Evolutionary conservation across 2,797 vertebrate genomes (phyloP).

Genomic region (Pteronotus mesoamericanus): DNA sequence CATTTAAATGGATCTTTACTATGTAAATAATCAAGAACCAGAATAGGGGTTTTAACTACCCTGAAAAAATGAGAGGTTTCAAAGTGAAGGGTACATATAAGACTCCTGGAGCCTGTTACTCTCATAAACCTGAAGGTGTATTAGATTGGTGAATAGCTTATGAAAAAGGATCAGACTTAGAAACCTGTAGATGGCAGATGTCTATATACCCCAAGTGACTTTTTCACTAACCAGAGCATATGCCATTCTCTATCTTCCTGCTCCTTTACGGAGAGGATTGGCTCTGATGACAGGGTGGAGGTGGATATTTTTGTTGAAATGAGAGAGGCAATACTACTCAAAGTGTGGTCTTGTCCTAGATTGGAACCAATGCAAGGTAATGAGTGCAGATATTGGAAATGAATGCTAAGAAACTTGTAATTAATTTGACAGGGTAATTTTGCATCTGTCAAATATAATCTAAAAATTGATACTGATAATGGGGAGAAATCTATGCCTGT

Average conservation of each 20-base stretch:
- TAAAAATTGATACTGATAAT: neutral
- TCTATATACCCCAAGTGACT: neutral
- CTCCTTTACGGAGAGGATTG: neutral
- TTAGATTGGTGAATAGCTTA: neutral
- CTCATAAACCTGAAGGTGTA: neutral
- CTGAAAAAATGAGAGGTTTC: neutral
- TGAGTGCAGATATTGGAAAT: neutral
- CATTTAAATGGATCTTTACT: slow-evolving; percentile 66
- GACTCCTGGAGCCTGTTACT: neutral
- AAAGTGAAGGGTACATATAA: neutral
- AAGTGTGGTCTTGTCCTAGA: neutral
- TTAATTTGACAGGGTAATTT: slow-evolving; percentile 34
- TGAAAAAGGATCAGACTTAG: neutral
- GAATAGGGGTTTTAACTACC: slow-evolving; percentile 41
- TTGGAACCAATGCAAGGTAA: neutral
- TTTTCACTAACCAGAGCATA: neutral
- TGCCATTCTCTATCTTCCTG: neutral
- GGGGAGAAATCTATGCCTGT: neutral
- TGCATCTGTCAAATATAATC: slow-evolving; percentile 41
- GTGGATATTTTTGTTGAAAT: neutral
- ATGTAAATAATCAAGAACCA: slow-evolving; percentile 61
- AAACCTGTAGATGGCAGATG: neutral
- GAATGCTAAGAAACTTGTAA: slow-evolving; percentile 33
- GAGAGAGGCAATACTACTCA: neutral
- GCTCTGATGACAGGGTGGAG: neutral